Conservation (phyloP, 1,140 invertebrate genomes). For the Caenorhabditis inopinata region DNA sequence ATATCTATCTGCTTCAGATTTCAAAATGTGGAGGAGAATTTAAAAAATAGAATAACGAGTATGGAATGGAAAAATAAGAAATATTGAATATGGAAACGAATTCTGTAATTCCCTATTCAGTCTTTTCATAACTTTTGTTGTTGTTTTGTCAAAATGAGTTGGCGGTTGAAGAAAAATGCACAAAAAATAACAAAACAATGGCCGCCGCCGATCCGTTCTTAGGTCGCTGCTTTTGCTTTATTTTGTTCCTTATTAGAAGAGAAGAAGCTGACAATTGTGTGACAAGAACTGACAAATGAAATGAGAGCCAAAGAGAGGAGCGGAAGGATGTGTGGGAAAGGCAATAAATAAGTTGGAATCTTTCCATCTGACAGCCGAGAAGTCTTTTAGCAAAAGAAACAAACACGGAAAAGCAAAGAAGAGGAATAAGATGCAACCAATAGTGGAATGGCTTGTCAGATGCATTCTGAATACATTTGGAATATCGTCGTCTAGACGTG, state of each 20-base stretch:
- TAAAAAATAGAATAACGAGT: too few relatives aligned
- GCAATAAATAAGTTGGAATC: slow-evolving; percentile 33
- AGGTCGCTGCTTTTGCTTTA: neutral
- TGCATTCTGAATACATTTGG: slow-evolving; percentile 15
- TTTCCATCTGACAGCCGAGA: slow-evolving; percentile 1
- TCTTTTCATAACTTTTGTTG: too few relatives aligned
- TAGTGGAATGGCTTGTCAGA: slow-evolving; percentile 5
- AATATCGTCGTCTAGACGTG: slow-evolving; percentile 22
- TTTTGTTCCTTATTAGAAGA: slow-evolving; percentile 4
- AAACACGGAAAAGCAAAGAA: neutral
- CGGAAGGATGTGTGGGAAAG: slow-evolving; percentile 29
- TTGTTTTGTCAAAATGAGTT: too few relatives aligned
- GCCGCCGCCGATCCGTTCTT: too few relatives aligned
- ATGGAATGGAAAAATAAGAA: too few relatives aligned
- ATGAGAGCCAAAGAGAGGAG: neutral
- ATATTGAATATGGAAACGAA: too few relatives aligned
- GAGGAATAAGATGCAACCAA: too few relatives aligned
- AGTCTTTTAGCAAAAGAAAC: neutral
- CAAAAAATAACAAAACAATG: neutral
- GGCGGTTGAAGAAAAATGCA: neutral
- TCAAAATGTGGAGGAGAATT: too few relatives aligned
- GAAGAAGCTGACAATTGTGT: neutral
- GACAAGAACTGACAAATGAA: slow-evolving; percentile 25
- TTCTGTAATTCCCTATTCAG: too few relatives aligned
- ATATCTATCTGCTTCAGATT: too few relatives aligned